Percentiles rank a stretch among this genome's conserved stretches.
Evolutionary conservation across 1,140 invertebrate genomes (phyloP).

Genomic region (Trichonephila clavata): DNA sequence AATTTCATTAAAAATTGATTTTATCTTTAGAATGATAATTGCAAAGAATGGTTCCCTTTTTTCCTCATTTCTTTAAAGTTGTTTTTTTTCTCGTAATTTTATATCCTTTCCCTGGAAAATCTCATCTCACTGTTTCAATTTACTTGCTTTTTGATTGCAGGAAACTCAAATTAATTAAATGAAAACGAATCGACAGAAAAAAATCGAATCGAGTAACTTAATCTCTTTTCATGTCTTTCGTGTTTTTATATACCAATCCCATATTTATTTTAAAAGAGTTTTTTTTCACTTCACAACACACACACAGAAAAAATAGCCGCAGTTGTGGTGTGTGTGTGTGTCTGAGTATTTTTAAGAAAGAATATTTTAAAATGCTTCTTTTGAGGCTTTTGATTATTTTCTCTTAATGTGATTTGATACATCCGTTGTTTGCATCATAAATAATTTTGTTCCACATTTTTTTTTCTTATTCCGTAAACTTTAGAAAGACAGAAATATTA

Average conservation of each 20-base stretch:
- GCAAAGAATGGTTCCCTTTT: too few species aligned
- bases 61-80: too few species aligned
- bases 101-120: not conserved
- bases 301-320: not conserved
- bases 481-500: not conserved
- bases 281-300: not conserved
- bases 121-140: not conserved
- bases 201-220: not conserved
- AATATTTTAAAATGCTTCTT: not conserved
- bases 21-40: too few species aligned
- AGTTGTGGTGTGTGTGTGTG: too few species aligned
- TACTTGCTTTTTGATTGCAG: not conserved
- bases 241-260: not conserved
- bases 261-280: not conserved
- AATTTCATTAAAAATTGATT: too few species aligned
- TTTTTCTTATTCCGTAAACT: not conserved
- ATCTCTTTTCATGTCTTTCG: not conserved
- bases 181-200: not conserved
- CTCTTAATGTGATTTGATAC: not conserved
- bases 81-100: too few species aligned
- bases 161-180: not conserved
- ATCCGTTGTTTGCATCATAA: not conserved
- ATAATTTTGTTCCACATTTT: not conserved
- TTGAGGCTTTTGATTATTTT: not conserved
- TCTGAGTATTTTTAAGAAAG: not conserved